phyloP scores from a whole-genome alignment of 2,113 vertebrate species.

The Gambusia affinis region DNA sequence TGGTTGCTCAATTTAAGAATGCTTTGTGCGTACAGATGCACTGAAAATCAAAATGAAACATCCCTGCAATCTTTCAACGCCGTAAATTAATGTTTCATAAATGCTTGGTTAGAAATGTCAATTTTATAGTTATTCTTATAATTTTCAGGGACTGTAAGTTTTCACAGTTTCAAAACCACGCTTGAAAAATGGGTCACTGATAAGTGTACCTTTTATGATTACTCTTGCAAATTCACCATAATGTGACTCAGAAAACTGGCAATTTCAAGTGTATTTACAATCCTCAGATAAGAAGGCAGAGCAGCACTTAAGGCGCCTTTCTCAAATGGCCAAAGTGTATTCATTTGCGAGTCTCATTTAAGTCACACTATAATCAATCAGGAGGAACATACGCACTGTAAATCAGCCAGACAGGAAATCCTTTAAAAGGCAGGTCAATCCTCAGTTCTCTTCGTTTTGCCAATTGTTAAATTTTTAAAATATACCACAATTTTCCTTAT shows the following conservation, averaged over 20 bases:
- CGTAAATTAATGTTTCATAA: not conserved
- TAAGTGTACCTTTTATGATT: conserved; percentile 42
- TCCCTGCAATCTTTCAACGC: not conserved
- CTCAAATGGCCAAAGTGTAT: conserved; percentile 56
- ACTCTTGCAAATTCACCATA: conserved; percentile 44
- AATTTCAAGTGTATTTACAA: conserved; percentile 63
- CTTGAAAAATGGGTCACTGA: conserved; percentile 16
- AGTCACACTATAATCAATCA: conserved; percentile 58
- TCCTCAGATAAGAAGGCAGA: conserved; percentile 57
- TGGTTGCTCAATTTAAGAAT: not conserved
- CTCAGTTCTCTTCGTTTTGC: not conserved
- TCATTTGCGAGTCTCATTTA: conserved; percentile 54
- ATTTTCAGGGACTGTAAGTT: not conserved
- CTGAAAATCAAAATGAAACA: not conserved
- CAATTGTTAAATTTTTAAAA: not conserved
- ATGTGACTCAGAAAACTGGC: conserved; percentile 38
- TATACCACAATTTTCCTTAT: not conserved
- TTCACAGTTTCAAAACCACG: conserved; percentile 20
- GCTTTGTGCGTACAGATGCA: not conserved
- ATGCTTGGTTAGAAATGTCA: not conserved
- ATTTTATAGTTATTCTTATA: not conserved
- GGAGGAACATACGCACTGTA: conserved; percentile 26
- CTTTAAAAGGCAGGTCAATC: conserved; percentile 18
- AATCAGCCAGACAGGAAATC: conserved; percentile 30
- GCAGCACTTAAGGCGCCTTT: conserved; percentile 64